These are phyloP conservation scores for Gallinago jamesoni DNA, from an alignment of 2,113 vertebrate species.

Conservation along the genomic window DNA sequence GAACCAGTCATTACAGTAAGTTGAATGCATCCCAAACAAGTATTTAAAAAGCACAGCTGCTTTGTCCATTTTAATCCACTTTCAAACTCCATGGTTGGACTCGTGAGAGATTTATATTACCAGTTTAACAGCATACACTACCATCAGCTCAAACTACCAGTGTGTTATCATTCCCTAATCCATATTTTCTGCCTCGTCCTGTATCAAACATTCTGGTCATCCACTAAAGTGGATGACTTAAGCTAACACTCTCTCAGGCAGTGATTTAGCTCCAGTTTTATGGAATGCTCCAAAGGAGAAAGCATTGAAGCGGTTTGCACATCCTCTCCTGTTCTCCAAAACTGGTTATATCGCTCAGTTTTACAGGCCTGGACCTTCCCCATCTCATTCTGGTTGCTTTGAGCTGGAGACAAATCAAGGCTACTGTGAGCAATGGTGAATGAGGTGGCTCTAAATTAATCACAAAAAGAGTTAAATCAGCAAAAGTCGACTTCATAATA, in stretches of 20 bases:
- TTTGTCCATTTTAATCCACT: not conserved
- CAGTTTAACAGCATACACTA: not conserved
- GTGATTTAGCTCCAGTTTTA: not conserved
- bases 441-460: not conserved
- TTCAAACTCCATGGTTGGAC: not conserved
- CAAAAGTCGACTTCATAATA: not conserved
- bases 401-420: not conserved
- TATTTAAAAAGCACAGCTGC: not conserved
- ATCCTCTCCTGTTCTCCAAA: not conserved
- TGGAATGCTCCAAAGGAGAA: not conserved
- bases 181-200: not conserved
- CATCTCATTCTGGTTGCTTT: not conserved
- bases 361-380: not conserved
- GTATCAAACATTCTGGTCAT: not conserved
- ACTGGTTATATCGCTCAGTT: not conserved
- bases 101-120: not conserved
- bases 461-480: not conserved
- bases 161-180: not conserved
- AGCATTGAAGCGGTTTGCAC: not conserved
- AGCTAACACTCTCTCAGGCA: not conserved
- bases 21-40: not conserved
- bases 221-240: not conserved
- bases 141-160: not conserved
- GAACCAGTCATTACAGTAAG: not conserved
- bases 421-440: not conserved